Percentiles rank a stretch among this genome's conserved stretches.
These are phyloP conservation scores for Poecile atricapillus DNA, from an alignment of 2,113 vertebrate genomes.

Conservation along the genomic window DNA sequence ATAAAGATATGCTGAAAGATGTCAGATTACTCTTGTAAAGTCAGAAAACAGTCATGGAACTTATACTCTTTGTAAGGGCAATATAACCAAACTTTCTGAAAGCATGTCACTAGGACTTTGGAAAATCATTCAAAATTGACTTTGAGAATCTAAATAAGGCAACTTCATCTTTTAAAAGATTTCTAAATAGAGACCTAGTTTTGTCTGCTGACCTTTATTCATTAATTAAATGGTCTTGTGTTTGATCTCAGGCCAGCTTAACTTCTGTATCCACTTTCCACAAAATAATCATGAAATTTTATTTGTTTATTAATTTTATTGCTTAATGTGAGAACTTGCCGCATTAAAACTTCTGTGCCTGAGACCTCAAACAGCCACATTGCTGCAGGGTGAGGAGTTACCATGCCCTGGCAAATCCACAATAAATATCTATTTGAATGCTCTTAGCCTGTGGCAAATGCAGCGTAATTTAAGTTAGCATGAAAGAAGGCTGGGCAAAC, in stretches of 20 bases:
- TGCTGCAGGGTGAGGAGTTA: background rate
- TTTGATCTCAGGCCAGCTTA: background rate
- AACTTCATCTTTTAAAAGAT: background rate
- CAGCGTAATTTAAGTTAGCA: constrained; percentile 5
- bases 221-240: background rate
- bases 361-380: background rate
- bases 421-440: constrained; percentile 19
- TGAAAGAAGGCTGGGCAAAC: constrained; percentile 10
- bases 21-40: background rate
- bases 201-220: background rate
- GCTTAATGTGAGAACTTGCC: background rate
- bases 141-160: background rate
- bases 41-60: background rate
- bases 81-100: background rate
- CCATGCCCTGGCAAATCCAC: background rate
- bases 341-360: background rate
- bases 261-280: background rate
- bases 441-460: constrained; percentile 4
- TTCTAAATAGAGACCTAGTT: background rate
- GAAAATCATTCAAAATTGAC: background rate
- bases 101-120: background rate
- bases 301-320: background rate
- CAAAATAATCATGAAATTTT: background rate
- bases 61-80: background rate
- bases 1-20: background rate